These are phyloP conservation scores for Chironomus tepperi DNA, from an alignment of 1,140 invertebrate species.

Conservation along the genomic window DNA sequence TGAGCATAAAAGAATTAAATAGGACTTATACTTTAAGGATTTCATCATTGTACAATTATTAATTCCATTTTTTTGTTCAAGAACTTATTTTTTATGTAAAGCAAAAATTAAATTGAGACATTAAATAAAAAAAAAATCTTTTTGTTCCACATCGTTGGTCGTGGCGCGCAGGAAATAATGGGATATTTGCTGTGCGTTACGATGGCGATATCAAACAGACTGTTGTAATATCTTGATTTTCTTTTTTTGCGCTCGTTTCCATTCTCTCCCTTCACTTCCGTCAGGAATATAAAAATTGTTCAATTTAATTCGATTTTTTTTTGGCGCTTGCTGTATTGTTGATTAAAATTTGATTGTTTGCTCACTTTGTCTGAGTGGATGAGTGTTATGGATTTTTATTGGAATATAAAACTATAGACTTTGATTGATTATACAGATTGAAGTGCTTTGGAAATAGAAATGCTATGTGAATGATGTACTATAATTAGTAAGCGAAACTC, in stretches of 20 bases:
- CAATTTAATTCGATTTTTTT: no score
- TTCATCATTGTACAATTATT: not conserved
- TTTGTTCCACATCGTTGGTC: not conserved
- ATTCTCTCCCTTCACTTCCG: not conserved
- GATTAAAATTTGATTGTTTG: no score
- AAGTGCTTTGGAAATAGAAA: no score
- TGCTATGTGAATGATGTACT: no score
- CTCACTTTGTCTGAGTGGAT: no score
- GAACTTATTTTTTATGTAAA: no score
- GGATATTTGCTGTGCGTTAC: not conserved
- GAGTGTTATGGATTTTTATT: no score
- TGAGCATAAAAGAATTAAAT: constrained; percentile 14
- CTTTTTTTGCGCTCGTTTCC: not conserved
- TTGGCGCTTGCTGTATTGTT: no score
- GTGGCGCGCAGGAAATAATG: not conserved
- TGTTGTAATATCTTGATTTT: constrained; percentile 4
- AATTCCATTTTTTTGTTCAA: no score
- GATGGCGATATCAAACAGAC: constrained; percentile 6
- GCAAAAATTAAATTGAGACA: not conserved
- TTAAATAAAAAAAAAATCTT: constrained; percentile 15
- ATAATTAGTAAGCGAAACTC: no score
- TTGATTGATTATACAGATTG: no score
- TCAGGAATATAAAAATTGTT: not conserved
- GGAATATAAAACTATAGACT: no score
- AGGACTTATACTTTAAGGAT: constrained; percentile 4